Evolutionary conservation across 2,888 invertebrate genomes (phyloP), one percentile per base, ranked within the genome.

Genomic region (Megalurothrips usitatus): DNA sequence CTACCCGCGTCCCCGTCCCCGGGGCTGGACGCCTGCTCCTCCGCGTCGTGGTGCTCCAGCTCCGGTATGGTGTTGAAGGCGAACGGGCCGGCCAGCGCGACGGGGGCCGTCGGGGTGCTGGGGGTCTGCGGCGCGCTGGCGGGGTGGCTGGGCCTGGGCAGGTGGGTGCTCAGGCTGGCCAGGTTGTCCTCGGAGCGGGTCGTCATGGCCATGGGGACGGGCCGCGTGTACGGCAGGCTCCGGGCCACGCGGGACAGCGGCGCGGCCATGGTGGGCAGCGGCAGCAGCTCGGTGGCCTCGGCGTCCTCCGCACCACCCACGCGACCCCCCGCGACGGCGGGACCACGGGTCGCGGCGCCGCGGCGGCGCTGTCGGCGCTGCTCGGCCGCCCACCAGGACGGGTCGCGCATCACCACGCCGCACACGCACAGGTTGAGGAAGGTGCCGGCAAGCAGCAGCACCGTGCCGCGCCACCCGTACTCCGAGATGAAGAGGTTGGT

Each of bases 391-490:
- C 92, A 91, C 96, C 96, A 96, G 84, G 95, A 94, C 0, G 96
- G 94, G 86, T 96, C 96, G 80, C 94, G 90, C 94, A 97, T 96
- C 0, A 96, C 89, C 43, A 93, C 91, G 0, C 96, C 96, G 86
- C 94, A 95, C 0, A 95, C 94, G 85, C 94, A 94, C 85, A 96
- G 91, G 86, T 96, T 94, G 78, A 96, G 89, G 85, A 96, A 92
- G 6, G 94, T 93, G 63, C 95, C 96, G 0, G 94, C 93, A 23
- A 96, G 87, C 48, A 96, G 88, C 0, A 96, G 87, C 23, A 94
- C 92, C 0, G 95, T 92, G 17, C 95, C 95, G 82, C 95, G 90
- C 96, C 96, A 96, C n/a, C 94, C 94, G 85, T 91, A 96, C 84
- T 92, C 91, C 82, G 92, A 90, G 75, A 96, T 91, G 82, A 94